Evolutionary conservation across 2,797 vertebrate genomes (phyloP), one percentile per base, ranked within the genome.

Genomic region (Jordanella pulchra): DNA sequence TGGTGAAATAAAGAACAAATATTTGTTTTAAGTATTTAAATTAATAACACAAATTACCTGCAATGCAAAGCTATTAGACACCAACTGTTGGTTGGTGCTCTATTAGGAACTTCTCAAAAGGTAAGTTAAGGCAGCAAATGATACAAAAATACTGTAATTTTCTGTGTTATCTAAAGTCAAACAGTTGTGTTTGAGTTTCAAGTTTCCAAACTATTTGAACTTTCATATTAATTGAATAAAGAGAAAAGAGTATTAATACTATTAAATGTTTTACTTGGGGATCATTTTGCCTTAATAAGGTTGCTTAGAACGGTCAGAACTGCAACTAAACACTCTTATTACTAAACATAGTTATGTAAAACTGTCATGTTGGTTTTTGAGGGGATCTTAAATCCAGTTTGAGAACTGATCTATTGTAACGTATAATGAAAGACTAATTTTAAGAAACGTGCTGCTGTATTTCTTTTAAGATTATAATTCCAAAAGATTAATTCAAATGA

Each of bases 341-440:
- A 0, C 35, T 35, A 39, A 39, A 39, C 35, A 4, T 39, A 39
- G 35, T 39, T 39, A 60, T 35, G 35, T 17, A 35, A 17, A 32
- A 11, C 18, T 35, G 11, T 60, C 9, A 39, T 39, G 35, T 39
- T 39, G 3, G 35, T 5, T 39, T n/a, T n/a, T 32, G 10, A 58
- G 12, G 13, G 25, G 25, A 55, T 55, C 14, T 55, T 55, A 55
- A 28, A 55, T 3, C 25, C 27, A 55, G 54, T 30, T 30, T 56
- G 27, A 18, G 10, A 60, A 60, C 17, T 60, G 28, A 3, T 35
- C 56, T 32, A 23, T 35, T 32, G 78, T 50, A 7, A 44, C 27
- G 65, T 53, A 58, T 28, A 64, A 21, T 17, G 17, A 45, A 47
- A 30, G 45, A 12, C 69, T 69, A 15, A 23, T n/a, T 69, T 63